Base-by-base conservation (phyloP, 2,797 vertebrate species). In the Molossus molossus region DNA sequence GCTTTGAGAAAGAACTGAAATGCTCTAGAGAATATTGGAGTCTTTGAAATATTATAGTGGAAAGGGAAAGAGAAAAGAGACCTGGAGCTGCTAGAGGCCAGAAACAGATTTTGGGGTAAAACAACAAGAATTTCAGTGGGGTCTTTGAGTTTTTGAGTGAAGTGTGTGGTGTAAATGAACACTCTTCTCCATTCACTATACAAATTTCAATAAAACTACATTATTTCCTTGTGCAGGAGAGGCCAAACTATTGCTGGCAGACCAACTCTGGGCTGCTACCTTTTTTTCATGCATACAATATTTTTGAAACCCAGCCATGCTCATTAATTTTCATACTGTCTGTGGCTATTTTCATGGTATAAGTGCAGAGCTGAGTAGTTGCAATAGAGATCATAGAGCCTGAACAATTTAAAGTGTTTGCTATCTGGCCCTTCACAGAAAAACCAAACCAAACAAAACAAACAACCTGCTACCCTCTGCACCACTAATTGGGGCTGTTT, bases 71-170 rank as follows among this genome's bases (percentile, higher is more conserved):
- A 89, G 21, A 93, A 90, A 57, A 72, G 67, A 64, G 17, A 72
- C 5, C 6, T 85, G 45, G 55, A 37, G n/a, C 3, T 85, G 48
- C 5, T 11, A 33, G 67, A 77, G 48, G 69, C 33, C 13, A 75
- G 21, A 94, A 81, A 87, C 48, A 85, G 72, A 90, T 11, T 72
- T 65, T 85, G 14, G 15, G 77, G 25, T 77, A 88, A 94, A 94
- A 62, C 77, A 91, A 75, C 57, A 20, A 76, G 11, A 88, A 87
- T 87, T 81, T 77, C 87, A 95, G 9, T 85, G 48, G 55, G 18
- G 29, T 15, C 15, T 91, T 93, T 86, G 83, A 92, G 53, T 77
- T 93, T 83, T 96, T 81, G 9, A 73, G 58, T 82, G 60, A 88
- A 50, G 20, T 33, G 2, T 73, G n/a, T 69, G 57, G 50, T 60